Evolutionary conservation across 2,113 vertebrate genomes (phyloP).

Genomic region (Axis porcinus): DNA sequence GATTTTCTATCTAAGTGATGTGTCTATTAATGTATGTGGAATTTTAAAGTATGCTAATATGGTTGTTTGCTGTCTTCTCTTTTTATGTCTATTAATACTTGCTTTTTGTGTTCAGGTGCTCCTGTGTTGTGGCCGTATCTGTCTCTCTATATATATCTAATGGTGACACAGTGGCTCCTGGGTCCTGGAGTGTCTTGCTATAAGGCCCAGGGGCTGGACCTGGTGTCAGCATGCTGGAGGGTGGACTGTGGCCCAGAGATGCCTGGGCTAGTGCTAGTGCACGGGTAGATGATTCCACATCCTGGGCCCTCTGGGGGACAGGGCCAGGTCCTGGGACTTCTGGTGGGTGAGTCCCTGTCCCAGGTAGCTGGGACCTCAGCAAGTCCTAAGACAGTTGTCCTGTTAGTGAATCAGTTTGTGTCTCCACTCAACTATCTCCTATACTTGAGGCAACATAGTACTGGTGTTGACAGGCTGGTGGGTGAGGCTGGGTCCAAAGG

Average conservation of each 20-base stretch:
- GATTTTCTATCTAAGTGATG: background rate
- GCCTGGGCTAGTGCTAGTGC: background rate
- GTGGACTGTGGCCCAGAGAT: background rate
- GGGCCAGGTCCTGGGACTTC: background rate
- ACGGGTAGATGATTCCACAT: background rate
- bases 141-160: accelerated
- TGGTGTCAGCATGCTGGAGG: background rate
- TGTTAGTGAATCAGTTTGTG: background rate
- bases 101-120: background rate
- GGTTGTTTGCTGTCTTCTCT: background rate
- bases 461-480: background rate
- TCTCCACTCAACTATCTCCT: background rate
- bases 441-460: background rate
- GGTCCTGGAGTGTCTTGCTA: background rate
- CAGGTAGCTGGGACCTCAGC: background rate
- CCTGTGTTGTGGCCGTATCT: background rate
- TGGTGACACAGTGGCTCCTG: background rate
- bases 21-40: background rate
- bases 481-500: background rate
- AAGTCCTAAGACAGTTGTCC: background rate
- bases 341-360: background rate
- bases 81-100: background rate
- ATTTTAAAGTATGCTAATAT: background rate
- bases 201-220: background rate
- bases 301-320: background rate